Conservation (phyloP, 2,888 invertebrate genomes). For the Amphipoea lucens region DNA sequence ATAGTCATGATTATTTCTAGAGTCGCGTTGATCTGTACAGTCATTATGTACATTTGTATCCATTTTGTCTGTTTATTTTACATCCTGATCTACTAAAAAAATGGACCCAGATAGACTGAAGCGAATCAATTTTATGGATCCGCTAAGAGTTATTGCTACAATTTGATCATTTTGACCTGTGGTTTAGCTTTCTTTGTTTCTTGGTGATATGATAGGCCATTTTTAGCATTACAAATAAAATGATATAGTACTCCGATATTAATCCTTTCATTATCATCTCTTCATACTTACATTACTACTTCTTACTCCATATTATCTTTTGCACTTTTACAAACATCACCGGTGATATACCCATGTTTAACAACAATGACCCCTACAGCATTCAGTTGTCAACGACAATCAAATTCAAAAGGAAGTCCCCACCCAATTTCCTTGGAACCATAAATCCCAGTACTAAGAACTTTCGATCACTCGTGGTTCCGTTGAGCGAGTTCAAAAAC, state of each 20-base stretch:
- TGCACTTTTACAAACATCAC: neutral
- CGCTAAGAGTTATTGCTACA: conserved; percentile 33
- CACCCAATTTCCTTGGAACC: conserved; percentile 83
- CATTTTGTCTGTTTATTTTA: conserved; percentile 57
- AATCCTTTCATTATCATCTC: neutral
- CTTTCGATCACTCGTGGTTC: conserved; percentile 87
- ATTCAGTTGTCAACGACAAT: conserved; percentile 66
- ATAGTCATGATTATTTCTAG: conserved; percentile 63
- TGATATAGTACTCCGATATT: neutral
- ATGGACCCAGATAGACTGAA: conserved; percentile 40
- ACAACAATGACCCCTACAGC: conserved; percentile 47
- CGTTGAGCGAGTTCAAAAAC: conserved; percentile 86
- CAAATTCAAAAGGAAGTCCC: conserved; percentile 78
- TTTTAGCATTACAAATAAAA: neutral
- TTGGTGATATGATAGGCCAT: conserved; percentile 1
- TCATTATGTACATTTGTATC: conserved; percentile 59
- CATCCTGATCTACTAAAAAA: conserved; percentile 58
- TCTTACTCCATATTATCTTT: neutral
- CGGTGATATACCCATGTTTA: conserved; percentile 24
- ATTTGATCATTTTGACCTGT: conserved; percentile 18
- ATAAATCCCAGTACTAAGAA: conserved; percentile 82
- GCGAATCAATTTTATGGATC: conserved; percentile 53
- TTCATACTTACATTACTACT: no score
- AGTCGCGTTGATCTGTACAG: conserved; percentile 54
- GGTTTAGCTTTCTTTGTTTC: conserved; percentile 34